Percentiles rank a stretch among this genome's conserved stretches.
phyloP scores from a whole-genome alignment of 2,888 invertebrate genomes.

The Latrodectus elegans region DNA sequence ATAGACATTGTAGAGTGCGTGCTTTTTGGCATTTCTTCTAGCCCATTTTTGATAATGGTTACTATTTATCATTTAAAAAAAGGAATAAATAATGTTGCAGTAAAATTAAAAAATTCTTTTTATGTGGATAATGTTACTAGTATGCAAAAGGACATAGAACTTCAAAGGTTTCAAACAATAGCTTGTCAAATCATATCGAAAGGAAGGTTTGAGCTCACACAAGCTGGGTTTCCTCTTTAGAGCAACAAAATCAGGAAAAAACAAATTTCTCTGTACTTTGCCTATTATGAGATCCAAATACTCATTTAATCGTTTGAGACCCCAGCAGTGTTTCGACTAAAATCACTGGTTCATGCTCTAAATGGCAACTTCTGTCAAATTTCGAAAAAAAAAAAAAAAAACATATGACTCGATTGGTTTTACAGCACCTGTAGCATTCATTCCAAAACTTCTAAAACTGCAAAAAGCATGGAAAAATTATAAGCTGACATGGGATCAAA shows the following conservation, averaged over 20 bases:
- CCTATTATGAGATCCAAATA: neutral
- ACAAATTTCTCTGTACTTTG: neutral
- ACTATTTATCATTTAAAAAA: neutral
- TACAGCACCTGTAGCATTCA: neutral
- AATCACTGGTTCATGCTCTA: neutral
- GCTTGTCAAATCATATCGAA: neutral
- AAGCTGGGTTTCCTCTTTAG: neutral
- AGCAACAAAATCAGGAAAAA: neutral
- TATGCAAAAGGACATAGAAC: neutral
- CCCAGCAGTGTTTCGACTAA: neutral
- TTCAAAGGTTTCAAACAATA: neutral
- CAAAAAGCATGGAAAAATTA: too few species aligned
- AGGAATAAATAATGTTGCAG: neutral
- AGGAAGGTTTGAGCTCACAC: neutral
- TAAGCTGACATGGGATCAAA: too few species aligned
- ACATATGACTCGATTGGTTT: neutral
- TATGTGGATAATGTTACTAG: neutral
- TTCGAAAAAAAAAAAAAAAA: neutral
- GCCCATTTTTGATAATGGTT: constrained; percentile 7
- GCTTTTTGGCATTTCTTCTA: neutral
- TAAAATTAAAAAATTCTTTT: neutral
- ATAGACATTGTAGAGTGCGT: neutral
- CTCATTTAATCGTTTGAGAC: neutral
- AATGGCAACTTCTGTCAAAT: neutral
- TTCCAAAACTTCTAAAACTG: too few species aligned